Evolutionary conservation across 2,797 vertebrate genomes (phyloP), one percentile per base, ranked within the genome.

Genomic region (Galagoides demidoff): DNA sequence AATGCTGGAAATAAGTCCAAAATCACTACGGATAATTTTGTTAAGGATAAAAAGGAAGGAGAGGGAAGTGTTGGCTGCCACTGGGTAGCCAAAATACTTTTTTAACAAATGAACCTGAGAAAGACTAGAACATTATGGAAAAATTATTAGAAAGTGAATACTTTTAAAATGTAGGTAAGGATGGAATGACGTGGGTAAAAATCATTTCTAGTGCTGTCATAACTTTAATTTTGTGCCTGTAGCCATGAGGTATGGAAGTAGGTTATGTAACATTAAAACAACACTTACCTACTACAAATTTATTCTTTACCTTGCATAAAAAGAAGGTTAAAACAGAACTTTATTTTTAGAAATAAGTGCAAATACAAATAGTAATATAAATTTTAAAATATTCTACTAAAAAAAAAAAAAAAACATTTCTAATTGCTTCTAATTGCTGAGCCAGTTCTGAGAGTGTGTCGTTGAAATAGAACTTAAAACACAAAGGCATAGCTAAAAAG

Each of bases 391-490:
- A 16, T 66, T 1, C 5, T 78, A 11, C 1, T 81, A 55, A 95
- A 78, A n/a, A 92, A 90, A 55, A 95, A 74, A n/a, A 92, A 90
- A 70, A 88, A 52, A 70, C 49, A 79, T 66, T 66, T 76, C 10
- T 79, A 89, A 63, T 34, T 52, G 2, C 13, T 66, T 76, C 10
- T 79, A 89, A 63, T 34, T 52, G 2, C 13, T 87, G 14, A 79
- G 59, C 27, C 86, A 3, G 0, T 82, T 92, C 59, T 95, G 23
- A 31, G 52, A 77, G n/a, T 31, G 79, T 25, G 20, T 31, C 1
- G 71, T 29, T 70, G 31, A 96, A 85, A 85, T 57, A 55, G 83
- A 66, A 74, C 25, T 93, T 85, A 79, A 96, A 92, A 84, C 55
- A 52, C 39, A 19, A 92, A 90, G 90, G 14, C 16, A 85, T 88